Evolutionary conservation across 2,888 invertebrate species (phyloP), one percentile per base, ranked within the genome.

Genomic region (Endotricha flammealis): DNA sequence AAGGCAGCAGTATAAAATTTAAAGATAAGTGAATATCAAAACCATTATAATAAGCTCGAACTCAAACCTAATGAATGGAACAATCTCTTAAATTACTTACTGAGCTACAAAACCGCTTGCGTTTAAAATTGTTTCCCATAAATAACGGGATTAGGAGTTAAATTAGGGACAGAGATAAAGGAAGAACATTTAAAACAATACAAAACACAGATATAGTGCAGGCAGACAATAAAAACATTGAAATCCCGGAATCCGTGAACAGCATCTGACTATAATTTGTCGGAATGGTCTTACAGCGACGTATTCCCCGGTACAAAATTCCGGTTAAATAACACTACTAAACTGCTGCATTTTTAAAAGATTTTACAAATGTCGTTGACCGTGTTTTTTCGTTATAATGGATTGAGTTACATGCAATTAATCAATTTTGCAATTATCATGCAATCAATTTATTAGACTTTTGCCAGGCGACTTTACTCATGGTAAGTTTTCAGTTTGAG

Each of bases 201-300:
- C 39, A 38, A 50, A 48, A 58, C 53, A 52, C 41, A 58, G 51
- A 62, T 61, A 61, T 54, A 44, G 45, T 39, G 44, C 34, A 42
- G 44, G 44, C 34, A 38, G 48, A 54, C 48, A 56, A 57, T 57
- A 68, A 72, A 72, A 73, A 56, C 58, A 48, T 44, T 46, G 7
- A 12, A 12, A 27, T 27, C 27, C 24, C 27, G 38, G 46, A 50
- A 57, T 46, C 44, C 46, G 53, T 39, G 47, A 60, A 57, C 58
- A 63, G 47, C 57, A 48, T 52, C 48, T 39, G 48, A 46, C 59
- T 53, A 67, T 67, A 69, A 69, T 72, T 72, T 64, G 63, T 60
- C 41, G 48, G 44, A 60, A 58, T 58, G 54, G 50, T 46, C 45
- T 36, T 32, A 46, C 46, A 42, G 41, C 50, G 50, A 53, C 53